Conservation (phyloP, 2,113 vertebrate genomes). For the Hylia prasina region DNA sequence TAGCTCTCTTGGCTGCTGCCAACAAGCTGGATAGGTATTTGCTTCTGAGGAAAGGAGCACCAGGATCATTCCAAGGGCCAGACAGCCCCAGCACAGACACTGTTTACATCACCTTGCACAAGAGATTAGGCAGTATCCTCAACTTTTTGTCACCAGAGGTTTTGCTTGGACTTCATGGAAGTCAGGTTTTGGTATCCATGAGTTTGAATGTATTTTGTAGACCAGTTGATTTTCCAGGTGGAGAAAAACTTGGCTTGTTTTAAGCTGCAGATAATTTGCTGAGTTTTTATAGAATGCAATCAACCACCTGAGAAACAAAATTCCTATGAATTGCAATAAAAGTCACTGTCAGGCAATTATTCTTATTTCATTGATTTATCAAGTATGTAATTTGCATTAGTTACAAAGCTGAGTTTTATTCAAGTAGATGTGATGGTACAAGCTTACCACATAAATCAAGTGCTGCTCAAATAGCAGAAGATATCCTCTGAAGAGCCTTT, state of each 20-base stretch:
- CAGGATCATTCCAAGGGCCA: background rate
- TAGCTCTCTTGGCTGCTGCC: background rate
- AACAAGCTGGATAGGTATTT: background rate
- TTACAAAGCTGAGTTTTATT: background rate
- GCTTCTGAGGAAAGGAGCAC: background rate
- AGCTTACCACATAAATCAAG: background rate
- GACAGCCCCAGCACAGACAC: background rate
- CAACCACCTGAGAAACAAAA: background rate
- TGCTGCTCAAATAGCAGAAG: background rate
- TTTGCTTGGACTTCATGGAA: background rate
- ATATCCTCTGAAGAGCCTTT: background rate
- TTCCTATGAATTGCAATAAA: background rate
- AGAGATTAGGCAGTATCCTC: background rate
- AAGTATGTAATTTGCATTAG: background rate
- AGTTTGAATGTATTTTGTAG: background rate
- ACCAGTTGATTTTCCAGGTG: background rate
- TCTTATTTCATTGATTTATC: background rate
- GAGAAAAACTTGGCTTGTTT: background rate
- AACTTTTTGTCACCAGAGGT: background rate
- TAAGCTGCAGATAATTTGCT: background rate
- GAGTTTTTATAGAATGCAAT: background rate
- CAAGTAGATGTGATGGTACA: background rate
- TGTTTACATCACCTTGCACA: background rate
- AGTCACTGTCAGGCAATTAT: background rate
- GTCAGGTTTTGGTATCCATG: background rate